Conservation (phyloP, 2,888 invertebrate genomes). For the Drosophila anomalata region DNA sequence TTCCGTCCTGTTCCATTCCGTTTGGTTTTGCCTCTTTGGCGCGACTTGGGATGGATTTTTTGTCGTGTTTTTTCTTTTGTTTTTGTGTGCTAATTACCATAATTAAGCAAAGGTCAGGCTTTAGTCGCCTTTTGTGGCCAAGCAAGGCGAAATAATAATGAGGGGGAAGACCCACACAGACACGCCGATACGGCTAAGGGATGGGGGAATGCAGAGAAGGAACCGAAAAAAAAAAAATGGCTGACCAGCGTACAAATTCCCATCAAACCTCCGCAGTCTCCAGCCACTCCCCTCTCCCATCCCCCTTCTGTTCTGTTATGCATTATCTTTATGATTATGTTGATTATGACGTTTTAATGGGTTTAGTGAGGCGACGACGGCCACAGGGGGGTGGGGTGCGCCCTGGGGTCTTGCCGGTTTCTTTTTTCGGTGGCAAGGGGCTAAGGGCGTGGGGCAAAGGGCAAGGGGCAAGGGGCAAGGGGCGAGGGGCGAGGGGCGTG, state of each 20-base stretch:
- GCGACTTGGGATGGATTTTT: constrained; percentile 18
- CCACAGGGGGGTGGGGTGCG: constrained; percentile 13
- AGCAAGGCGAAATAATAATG: constrained; percentile 72
- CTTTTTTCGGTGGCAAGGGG: neutral
- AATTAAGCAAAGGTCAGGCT: constrained; percentile 80
- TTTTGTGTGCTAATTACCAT: constrained; percentile 74
- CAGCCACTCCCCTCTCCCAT: neutral
- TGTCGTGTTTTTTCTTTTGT: constrained; percentile 30
- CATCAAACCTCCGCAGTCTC: neutral
- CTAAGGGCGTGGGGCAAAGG: neutral
- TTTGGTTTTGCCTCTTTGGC: constrained; percentile 49
- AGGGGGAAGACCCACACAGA: constrained; percentile 32
- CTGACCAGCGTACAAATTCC: constrained; percentile 63
- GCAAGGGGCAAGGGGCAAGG: neutral
- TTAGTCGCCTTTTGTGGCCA: constrained; percentile 75
- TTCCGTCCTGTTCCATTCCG: constrained; percentile 52
- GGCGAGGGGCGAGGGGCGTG: neutral
- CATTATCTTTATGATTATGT: constrained; percentile 73
- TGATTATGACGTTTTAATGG: constrained; percentile 78
- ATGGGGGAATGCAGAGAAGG: neutral
- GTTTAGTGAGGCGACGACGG: constrained; percentile 58
- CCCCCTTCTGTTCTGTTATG: constrained; percentile 47
- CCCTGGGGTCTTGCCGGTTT: neutral
- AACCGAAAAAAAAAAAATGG: constrained; percentile 44
- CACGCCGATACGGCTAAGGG: neutral